Percentiles rank a stretch among this genome's conserved stretches.
phyloP scores from a whole-genome alignment of 2,888 invertebrate species.

The Stenichneumon culpator region DNA sequence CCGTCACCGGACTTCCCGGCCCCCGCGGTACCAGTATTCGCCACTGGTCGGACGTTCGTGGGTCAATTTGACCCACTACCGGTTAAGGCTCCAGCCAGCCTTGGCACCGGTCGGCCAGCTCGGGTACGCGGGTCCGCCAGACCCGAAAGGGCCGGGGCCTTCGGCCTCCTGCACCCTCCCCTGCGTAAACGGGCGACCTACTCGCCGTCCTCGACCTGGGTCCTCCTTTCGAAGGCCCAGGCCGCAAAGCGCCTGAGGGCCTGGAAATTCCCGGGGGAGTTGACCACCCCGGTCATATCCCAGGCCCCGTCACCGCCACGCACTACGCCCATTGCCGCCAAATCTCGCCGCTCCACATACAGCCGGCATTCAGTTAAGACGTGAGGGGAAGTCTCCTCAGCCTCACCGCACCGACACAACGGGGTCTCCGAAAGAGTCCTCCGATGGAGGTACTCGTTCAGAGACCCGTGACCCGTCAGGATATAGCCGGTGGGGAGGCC shows the following conservation, averaged over 20 bases:
- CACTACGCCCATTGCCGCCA: background rate
- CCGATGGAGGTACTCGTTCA: background rate
- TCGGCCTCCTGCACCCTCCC: slow-evolving; percentile 21
- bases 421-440: slow-evolving; percentile 15
- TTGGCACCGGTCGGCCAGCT: slow-evolving; percentile 27
- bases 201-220: background rate
- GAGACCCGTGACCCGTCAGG: background rate
- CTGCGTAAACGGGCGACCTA: background rate
- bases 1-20: no score
- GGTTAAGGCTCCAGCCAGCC: slow-evolving; percentile 8
- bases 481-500: background rate
- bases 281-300: background rate
- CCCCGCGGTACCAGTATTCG: no score
- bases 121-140: background rate
- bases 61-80: no score
- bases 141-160: slow-evolving; percentile 30
- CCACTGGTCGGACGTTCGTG: no score
- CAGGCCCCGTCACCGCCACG: background rate
- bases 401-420: slow-evolving; percentile 4
- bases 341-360: background rate
- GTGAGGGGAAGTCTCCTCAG: slow-evolving; percentile 6
- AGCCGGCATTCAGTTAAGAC: background rate
- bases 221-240: slow-evolving; percentile 22
- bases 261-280: slow-evolving; percentile 17
- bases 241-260: slow-evolving; percentile 27